Conservation (phyloP, 2,797 vertebrate genomes). For the Helostoma temminkii region DNA sequence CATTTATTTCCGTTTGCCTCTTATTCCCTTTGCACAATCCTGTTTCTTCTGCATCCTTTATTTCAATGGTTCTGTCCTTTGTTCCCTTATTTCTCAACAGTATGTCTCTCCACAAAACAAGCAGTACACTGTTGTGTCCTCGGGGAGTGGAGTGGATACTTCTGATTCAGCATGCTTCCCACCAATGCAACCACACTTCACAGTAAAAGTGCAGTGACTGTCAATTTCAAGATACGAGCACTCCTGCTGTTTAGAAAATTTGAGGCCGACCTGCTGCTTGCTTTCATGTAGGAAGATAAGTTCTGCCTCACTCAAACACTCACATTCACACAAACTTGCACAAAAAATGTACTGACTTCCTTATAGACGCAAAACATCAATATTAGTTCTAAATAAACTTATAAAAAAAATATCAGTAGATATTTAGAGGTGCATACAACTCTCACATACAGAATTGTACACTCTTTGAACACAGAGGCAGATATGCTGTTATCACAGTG, state of each 20-base stretch:
- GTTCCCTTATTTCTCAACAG: slow-evolving; percentile 12
- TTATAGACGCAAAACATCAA: slow-evolving; percentile 19
- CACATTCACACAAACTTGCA: neutral
- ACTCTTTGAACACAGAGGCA: neutral
- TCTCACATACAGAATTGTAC: neutral
- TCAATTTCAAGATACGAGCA: slow-evolving; percentile 48
- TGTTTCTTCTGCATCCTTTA: neutral
- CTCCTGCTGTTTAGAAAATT: slow-evolving; percentile 32
- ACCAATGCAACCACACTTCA: slow-evolving; percentile 16
- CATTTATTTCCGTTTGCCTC: neutral
- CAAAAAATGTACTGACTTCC: neutral
- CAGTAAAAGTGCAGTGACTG: slow-evolving; percentile 17
- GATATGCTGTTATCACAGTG: too few relatives aligned
- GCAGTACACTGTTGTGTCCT: slow-evolving; percentile 19
- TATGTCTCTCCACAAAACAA: slow-evolving; percentile 26
- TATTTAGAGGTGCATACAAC: neutral
- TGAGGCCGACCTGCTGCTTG: slow-evolving; percentile 26
- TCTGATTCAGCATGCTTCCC: slow-evolving; percentile 29
- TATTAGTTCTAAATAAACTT: slow-evolving; percentile 1
- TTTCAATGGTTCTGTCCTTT: slow-evolving; percentile 4
- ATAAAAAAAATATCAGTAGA: slow-evolving; percentile 1
- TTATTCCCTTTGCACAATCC: neutral
- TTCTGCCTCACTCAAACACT: neutral
- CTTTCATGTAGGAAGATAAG: slow-evolving; percentile 43
- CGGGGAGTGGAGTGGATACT: slow-evolving; percentile 20